phyloP scores from a whole-genome alignment of 2,888 invertebrate species.

The Acrobasis repandana region DNA sequence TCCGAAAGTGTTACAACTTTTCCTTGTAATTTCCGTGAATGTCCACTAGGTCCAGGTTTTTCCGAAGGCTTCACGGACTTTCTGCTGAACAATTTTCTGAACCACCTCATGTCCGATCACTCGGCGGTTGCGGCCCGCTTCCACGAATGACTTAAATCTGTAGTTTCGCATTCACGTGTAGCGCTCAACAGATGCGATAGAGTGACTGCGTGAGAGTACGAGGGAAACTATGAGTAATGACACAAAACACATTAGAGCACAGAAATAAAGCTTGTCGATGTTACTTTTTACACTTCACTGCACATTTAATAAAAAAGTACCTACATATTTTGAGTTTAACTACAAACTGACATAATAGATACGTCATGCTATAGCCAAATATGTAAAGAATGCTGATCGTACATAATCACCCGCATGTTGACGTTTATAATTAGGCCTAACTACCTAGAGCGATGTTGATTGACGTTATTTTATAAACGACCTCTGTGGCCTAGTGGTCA shows the following conservation, averaged over 20 bases:
- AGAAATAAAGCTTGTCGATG: neutral
- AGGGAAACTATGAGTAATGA: neutral
- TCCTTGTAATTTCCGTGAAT: slow-evolving; percentile 44
- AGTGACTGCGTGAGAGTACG: slow-evolving; percentile 46
- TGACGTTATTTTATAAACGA: too few species aligned
- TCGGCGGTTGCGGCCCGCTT: slow-evolving; percentile 85
- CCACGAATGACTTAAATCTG: slow-evolving; percentile 83
- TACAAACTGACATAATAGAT: too few species aligned
- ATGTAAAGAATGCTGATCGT: too few species aligned
- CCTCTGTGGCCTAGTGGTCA: too few species aligned
- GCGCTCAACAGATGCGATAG: slow-evolving; percentile 47
- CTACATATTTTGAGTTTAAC: too few species aligned
- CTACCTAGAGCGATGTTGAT: too few species aligned
- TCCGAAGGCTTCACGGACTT: slow-evolving; percentile 74
- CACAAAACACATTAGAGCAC: neutral
- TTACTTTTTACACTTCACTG: too few species aligned
- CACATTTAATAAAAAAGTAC: too few species aligned
- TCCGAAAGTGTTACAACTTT: neutral
- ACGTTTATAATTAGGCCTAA: too few species aligned
- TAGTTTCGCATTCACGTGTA: slow-evolving; percentile 82
- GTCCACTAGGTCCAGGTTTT: slow-evolving; percentile 35
- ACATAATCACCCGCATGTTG: too few species aligned
- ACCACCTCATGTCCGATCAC: slow-evolving; percentile 85
- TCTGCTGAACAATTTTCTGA: slow-evolving; percentile 85
- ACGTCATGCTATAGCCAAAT: too few species aligned